Percentiles rank a stretch among this genome's conserved stretches.
Conservation (phyloP, 1,140 invertebrate genomes). For the Littorina saxatilis region DNA sequence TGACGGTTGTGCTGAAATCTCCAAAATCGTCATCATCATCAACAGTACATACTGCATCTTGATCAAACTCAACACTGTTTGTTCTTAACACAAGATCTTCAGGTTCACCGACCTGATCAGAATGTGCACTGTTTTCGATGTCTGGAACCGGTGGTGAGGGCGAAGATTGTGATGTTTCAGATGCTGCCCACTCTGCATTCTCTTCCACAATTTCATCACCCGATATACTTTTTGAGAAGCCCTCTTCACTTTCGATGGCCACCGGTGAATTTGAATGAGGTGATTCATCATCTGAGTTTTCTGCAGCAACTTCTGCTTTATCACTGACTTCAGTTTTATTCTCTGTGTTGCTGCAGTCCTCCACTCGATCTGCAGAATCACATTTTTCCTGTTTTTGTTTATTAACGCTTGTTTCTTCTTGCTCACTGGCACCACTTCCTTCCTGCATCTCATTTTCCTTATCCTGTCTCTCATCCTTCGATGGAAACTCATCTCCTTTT, state of each 20-base stretch:
- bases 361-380: background rate
- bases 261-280: too few relatives aligned
- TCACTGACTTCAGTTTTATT: background rate
- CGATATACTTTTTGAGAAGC: too few relatives aligned
- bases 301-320: too few relatives aligned
- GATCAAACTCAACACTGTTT: constrained; percentile 15
- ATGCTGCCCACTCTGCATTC: constrained; percentile 25
- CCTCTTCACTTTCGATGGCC: too few relatives aligned
- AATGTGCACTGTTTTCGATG: background rate
- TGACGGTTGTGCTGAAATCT: constrained; percentile 44
- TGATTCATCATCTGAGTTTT: too few relatives aligned
- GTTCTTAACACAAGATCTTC: constrained; percentile 30
- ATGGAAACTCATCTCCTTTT: too few relatives aligned
- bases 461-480: too few relatives aligned
- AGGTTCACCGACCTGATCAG: background rate
- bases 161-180: constrained; percentile 12
- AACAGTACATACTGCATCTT: constrained; percentile 31
- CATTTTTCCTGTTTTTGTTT: too few relatives aligned
- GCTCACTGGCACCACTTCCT: too few relatives aligned
- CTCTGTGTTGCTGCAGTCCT: background rate
- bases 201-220: background rate
- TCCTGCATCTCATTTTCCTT: too few relatives aligned
- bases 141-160: background rate
- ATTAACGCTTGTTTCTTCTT: too few relatives aligned
- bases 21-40: constrained; percentile 58